A percentile compares a stretch with the other conserved stretches of the same genome.
These are phyloP conservation scores for Cyphomyrus discorhynchus DNA, from an alignment of 2,113 vertebrate species.

Conservation along the genomic window DNA sequence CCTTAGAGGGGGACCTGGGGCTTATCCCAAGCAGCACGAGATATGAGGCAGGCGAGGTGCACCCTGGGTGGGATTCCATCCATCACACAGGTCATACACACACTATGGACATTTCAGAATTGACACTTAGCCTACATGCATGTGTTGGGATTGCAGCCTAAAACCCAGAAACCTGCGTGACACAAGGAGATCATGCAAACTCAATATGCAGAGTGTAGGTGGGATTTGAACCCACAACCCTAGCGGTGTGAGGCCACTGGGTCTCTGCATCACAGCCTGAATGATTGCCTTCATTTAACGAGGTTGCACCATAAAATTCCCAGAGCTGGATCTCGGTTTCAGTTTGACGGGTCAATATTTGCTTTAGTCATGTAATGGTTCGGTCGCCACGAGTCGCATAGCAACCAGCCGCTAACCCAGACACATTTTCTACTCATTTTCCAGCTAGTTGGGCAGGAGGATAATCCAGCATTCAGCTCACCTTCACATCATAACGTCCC, in stretches of 20 bases:
- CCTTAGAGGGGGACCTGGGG: not conserved
- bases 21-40: not conserved
- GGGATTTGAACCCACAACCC: not conserved
- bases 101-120: not conserved
- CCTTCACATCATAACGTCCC: not conserved
- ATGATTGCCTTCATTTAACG: not conserved
- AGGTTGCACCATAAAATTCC: not conserved
- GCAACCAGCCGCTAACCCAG: not conserved
- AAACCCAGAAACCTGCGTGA: not conserved
- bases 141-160: not conserved
- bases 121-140: not conserved
- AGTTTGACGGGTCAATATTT: slow-evolving; percentile 1
- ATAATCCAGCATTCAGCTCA: not conserved
- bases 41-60: not conserved
- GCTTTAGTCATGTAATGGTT: not conserved
- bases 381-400: not conserved
- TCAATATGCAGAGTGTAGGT: not conserved
- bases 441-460: not conserved
- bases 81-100: not conserved
- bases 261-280: not conserved
- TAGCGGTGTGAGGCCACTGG: not conserved
- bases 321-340: not conserved
- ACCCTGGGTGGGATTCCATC: not conserved
- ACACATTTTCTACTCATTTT: not conserved
- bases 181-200: not conserved